A percentile compares a stretch with the other conserved stretches of the same genome.
phyloP scores from a whole-genome alignment of 1,140 invertebrate species.

The Drosophila tsacasi region DNA sequence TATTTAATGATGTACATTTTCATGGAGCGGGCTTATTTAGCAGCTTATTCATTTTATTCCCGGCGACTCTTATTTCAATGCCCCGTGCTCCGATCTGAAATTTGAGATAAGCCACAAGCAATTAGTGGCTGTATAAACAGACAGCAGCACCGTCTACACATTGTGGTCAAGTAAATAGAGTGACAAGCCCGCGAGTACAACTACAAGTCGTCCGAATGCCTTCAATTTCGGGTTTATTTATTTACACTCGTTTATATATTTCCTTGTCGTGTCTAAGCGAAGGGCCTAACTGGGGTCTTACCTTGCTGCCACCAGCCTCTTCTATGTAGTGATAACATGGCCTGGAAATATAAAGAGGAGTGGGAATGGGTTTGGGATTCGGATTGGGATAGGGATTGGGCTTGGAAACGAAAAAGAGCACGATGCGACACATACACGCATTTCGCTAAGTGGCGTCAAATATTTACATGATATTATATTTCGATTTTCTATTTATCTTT shows the following conservation, averaged over 20 bases:
- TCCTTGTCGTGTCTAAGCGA: slow-evolving; percentile 27
- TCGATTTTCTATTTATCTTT: slow-evolving; percentile 77
- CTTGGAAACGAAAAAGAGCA: slow-evolving; percentile 29
- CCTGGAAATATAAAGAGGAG: slow-evolving; percentile 11
- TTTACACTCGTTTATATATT: slow-evolving; percentile 34
- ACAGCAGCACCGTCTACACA: slow-evolving; percentile 41
- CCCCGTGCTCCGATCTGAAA: slow-evolving; percentile 69
- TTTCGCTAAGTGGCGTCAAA: slow-evolving; percentile 78
- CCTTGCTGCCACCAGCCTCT: slow-evolving; percentile 11
- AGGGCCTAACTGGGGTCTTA: slow-evolving; percentile 29
- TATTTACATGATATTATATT: slow-evolving; percentile 81
- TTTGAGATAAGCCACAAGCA: slow-evolving; percentile 74
- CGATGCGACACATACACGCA: slow-evolving; percentile 51
- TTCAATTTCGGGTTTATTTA: slow-evolving; percentile 50
- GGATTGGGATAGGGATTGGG: neutral
- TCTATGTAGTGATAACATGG: slow-evolving; percentile 11
- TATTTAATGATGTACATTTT: slow-evolving; percentile 5
- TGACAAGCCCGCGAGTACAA: slow-evolving; percentile 51
- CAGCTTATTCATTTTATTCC: slow-evolving; percentile 12
- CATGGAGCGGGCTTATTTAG: slow-evolving; percentile 12
- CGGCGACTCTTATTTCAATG: slow-evolving; percentile 25
- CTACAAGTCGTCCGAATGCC: slow-evolving; percentile 28
- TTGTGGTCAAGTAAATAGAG: slow-evolving; percentile 70
- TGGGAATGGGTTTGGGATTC: neutral
- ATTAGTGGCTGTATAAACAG: slow-evolving; percentile 75